Evolutionary conservation across 2,888 invertebrate species (phyloP), one percentile per base, ranked within the genome.

Genomic region (Ichneumon xanthorius): DNA sequence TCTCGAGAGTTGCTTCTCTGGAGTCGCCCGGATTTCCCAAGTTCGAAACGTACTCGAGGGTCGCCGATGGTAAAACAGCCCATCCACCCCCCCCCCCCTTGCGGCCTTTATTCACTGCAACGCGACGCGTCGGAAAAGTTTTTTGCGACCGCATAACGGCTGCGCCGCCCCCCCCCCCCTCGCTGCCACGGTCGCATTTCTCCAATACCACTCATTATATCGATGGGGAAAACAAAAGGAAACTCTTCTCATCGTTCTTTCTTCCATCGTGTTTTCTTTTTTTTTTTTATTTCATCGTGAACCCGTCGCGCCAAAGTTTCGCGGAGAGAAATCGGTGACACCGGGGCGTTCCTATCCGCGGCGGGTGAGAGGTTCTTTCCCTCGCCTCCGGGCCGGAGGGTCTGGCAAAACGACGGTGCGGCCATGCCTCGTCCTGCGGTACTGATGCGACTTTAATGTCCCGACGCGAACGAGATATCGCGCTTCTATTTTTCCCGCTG

Each of bases 361-460:
- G 14, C n/a, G 67, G 16, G 9, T n/a, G 4, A 45, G 30, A 68
- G 45, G 5, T 79, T 26, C 22, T 53, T 33, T 50, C 7, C 2
- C 16, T 37, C 40, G 33, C 72, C 53, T 22, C 4, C 6, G 45
- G 65, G 48, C 45, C 40, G 61, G 72, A 72, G 72, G 67, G 68
- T 71, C 68, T 65, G 50, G 72, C 67, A 72, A 80, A 73, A 77
- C 84, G 84, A 61, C 76, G 61, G 48, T 71, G 53, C 61, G 26
- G 53, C 16, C 65, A 26, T 55, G 65, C 70, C 80, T 71, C 53
- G 22, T 63, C 50, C 63, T 65, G 70, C 67, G 71, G 55, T 50
- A 65, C 79, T 85, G 85, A 85, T 85, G 85, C 75, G 82, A 85
- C 82, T 85, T 85, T 85, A 85, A 85, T 85, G 85, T 82, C 79